A percentile compares a stretch with the other conserved stretches of the same genome.
Conservation (phyloP, 1,140 invertebrate genomes). For the Babylonia areolata region DNA sequence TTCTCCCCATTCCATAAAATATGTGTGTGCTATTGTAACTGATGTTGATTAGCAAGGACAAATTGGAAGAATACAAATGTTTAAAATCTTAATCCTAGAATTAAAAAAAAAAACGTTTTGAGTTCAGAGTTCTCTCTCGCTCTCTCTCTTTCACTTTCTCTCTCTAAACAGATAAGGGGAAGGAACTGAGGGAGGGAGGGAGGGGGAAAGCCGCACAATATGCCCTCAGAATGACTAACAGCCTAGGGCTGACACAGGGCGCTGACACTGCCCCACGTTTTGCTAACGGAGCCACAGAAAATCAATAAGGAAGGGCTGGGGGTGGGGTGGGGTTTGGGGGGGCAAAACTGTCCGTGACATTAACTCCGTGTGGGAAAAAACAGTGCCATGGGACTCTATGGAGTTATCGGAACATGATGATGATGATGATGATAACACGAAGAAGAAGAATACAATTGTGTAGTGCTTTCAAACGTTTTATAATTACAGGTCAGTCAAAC, state of each 20-base stretch:
- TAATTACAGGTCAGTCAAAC: too few relatives aligned
- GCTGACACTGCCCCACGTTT: background rate
- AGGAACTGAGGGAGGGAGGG: too few relatives aligned
- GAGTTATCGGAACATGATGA: background rate
- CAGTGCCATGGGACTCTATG: background rate
- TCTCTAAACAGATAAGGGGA: too few relatives aligned
- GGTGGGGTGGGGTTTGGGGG: background rate
- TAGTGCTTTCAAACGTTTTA: too few relatives aligned
- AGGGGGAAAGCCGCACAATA: background rate
- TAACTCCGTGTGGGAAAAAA: background rate
- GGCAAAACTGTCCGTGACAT: background rate
- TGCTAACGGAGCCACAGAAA: background rate
- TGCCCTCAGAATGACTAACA: background rate
- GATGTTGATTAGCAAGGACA: too few relatives aligned
- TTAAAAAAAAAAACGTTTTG: too few relatives aligned
- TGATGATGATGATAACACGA: background rate
- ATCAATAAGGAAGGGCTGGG: background rate
- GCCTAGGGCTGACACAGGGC: background rate
- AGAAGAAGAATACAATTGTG: too few relatives aligned
- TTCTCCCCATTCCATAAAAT: too few relatives aligned
- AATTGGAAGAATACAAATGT: too few relatives aligned
- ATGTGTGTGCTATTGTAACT: too few relatives aligned
- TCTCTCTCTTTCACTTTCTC: background rate
- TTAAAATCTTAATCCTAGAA: too few relatives aligned
- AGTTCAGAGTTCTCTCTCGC: background rate